Evolutionary conservation across 2,888 invertebrate genomes (phyloP), one percentile per base, ranked within the genome.

Genomic region (Aquatica leii): DNA sequence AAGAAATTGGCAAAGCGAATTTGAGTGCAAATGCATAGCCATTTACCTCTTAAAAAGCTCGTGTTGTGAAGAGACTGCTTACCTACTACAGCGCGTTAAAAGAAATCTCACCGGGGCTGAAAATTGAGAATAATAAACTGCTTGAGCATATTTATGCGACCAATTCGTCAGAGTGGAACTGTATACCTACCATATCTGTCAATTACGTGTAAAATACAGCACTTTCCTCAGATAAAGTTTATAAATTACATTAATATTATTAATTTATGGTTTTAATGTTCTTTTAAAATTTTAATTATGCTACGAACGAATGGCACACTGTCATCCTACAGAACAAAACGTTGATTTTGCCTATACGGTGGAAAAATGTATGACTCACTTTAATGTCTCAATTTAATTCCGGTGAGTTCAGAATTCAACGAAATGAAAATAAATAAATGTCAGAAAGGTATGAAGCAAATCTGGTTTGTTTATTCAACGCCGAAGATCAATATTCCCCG

Each of bases 91-190:
- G 73, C 57, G 72, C 69, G 69, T 70, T 74, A 72, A 76, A 76
- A 78, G 78, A 78, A 79, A 74, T 77, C 80, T 71, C 79, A 67
- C 72, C 74, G 78, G 80, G 78, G 75, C 73, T 78, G 80, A 80
- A 80, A 80, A 80, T 79, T 78, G 80, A 80, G 78, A 75, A 78
- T 80, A 80, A 80, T 80, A 80, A 80, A 81, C 78, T 80, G 79
- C 74, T 73, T 60, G 69, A 72, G 78, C 77, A 80, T 80, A 80
- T 80, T 80, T 77, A 80, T 73, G 65, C 46, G 65, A 53, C 67
- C 66, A 59, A 59, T 61, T 65, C 60, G 55, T 58, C 60, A 65
- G 53, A 50, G 71, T 76, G 77, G 76, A 78, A 80, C 77, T 73
- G 76, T 80, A 79, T 78, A 79, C 79, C 78, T 77, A 78, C 76